phyloP scores from a whole-genome alignment of 1,140 invertebrate genomes.

The Tenebrio molitor region DNA sequence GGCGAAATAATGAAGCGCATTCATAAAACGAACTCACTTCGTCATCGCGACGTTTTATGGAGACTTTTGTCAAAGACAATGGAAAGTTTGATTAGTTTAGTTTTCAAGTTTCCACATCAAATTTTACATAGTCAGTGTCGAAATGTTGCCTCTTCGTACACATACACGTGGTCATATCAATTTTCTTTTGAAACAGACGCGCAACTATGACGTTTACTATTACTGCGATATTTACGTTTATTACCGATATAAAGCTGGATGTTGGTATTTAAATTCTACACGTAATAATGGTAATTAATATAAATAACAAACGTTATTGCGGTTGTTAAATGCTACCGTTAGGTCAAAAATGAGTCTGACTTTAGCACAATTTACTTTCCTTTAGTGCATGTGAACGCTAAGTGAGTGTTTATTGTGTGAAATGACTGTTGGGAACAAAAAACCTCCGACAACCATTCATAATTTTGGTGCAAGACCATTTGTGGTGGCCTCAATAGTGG shows the following conservation, averaged over 20 bases:
- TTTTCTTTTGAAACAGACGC: constrained; percentile 11
- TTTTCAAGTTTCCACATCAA: not conserved
- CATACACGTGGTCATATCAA: not conserved
- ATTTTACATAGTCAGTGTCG: not conserved
- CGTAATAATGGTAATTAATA: constrained; percentile 36
- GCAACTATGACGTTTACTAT: constrained; percentile 29
- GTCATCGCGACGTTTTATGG: not conserved
- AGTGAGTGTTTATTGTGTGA: not conserved
- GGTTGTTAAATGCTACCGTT: constrained; percentile 32
- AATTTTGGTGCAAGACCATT: too few relatives aligned
- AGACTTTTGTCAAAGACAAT: not conserved
- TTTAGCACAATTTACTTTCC: constrained; percentile 24
- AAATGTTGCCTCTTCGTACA: not conserved
- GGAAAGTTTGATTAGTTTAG: not conserved
- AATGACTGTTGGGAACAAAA: too few relatives aligned
- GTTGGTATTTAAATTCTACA: constrained; percentile 27
- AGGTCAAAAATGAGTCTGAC: not conserved
- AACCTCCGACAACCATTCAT: too few relatives aligned
- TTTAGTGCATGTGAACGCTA: not conserved
- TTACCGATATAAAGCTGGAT: constrained; percentile 13
- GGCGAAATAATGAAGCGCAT: constrained; percentile 2
- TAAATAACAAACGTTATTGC: constrained; percentile 32
- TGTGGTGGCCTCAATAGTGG: too few relatives aligned
- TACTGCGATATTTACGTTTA: constrained; percentile 11
- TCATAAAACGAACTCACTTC: constrained; percentile 2